Percentiles rank a stretch among this genome's conserved stretches.
Evolutionary conservation across 2,113 vertebrate species (phyloP).

Genomic region (Pseudopipra pipra): DNA sequence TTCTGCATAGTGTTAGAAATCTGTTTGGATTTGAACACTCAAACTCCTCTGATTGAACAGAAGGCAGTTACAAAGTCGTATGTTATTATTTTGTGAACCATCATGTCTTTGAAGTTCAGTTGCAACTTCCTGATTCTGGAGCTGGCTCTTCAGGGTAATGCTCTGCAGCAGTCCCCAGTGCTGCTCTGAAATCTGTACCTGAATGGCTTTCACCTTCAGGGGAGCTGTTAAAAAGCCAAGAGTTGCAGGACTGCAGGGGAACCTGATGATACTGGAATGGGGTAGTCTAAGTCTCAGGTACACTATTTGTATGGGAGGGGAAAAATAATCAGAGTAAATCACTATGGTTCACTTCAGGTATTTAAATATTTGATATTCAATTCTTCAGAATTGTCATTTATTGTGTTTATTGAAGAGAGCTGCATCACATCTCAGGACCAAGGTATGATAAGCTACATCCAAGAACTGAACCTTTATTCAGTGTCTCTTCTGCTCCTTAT

Average conservation of each 20-base stretch:
- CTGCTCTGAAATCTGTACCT: neutral
- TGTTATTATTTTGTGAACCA: neutral
- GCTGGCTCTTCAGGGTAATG: neutral
- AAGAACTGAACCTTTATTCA: neutral
- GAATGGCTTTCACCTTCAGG: neutral
- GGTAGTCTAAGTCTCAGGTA: neutral
- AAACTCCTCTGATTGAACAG: neutral
- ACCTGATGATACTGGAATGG: neutral
- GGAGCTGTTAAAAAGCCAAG: neutral
- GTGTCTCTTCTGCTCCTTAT: neutral
- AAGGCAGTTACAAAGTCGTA: neutral
- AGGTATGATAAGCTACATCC: neutral
- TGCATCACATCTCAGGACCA: neutral
- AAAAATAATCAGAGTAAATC: neutral
- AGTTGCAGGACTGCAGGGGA: neutral
- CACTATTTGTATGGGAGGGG: neutral
- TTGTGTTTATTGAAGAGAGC: neutral
- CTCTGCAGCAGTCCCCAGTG: neutral
- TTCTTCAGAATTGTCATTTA: neutral
- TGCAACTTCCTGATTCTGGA: neutral
- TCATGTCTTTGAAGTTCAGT: neutral
- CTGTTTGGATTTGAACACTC: neutral
- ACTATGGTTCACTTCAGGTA: neutral
- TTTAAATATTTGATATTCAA: neutral
- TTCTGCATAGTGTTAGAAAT: neutral